A percentile compares a stretch with the other conserved stretches of the same genome.
phyloP scores from a whole-genome alignment of 1,140 invertebrate genomes.

The Glossosoma conforme region DNA sequence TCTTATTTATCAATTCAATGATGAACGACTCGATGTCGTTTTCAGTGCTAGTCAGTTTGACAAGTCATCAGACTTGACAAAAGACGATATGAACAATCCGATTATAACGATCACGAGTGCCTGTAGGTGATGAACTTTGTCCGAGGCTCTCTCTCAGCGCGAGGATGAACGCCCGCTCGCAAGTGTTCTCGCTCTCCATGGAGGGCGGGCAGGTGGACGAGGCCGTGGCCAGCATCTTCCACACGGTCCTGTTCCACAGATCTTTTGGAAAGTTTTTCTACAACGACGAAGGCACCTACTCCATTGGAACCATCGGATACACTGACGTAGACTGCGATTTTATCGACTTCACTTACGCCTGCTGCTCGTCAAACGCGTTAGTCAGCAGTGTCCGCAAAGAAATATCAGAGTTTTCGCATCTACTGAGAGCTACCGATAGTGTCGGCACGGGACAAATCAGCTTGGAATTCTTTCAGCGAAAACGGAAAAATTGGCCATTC shows the following conservation, averaged over 20 bases:
- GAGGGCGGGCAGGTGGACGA: conserved; percentile 94
- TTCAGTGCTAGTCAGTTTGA: too few relatives aligned
- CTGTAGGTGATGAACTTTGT: conserved; percentile 23
- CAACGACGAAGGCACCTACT: conserved; percentile 89
- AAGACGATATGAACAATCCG: too few relatives aligned
- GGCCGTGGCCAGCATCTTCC: conserved; percentile 89
- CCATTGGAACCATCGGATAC: conserved; percentile 90
- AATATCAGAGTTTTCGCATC: conserved; percentile 81
- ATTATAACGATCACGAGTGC: conserved; percentile 3
- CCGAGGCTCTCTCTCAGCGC: conserved; percentile 2
- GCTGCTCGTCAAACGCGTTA: conserved; percentile 78
- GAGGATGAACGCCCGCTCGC: conserved; percentile 83
- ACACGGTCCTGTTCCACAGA: conserved; percentile 91
- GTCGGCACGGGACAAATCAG: conserved; percentile 79
- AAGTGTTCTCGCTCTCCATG: conserved; percentile 82
- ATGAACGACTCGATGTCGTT: too few relatives aligned
- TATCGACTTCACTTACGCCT: conserved; percentile 95
- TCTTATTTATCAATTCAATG: too few relatives aligned
- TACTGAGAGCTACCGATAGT: conserved; percentile 69
- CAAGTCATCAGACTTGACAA: too few relatives aligned
- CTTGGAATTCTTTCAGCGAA: conserved; percentile 92
- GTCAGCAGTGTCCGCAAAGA: conserved; percentile 72
- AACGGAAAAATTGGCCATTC: conserved; percentile 83
- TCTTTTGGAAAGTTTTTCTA: conserved; percentile 94
- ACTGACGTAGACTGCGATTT: conserved; percentile 96